A percentile compares a stretch with the other conserved stretches of the same genome.
Evolutionary conservation across 2,113 vertebrate species (phyloP).

Genomic region (Cyanocitta stelleri): DNA sequence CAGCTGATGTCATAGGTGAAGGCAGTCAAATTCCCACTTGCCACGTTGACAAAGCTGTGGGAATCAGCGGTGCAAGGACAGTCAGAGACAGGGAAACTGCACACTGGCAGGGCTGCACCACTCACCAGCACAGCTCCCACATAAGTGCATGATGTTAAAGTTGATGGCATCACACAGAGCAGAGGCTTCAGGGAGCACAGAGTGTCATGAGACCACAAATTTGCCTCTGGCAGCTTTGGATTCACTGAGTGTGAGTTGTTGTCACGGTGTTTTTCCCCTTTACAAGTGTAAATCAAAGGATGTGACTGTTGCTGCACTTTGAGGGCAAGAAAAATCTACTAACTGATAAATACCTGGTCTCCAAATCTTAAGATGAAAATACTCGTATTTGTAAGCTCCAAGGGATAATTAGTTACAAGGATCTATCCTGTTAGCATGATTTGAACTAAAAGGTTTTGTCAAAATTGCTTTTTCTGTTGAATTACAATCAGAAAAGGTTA

Average conservation of each 20-base stretch:
- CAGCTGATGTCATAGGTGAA: conserved; percentile 64
- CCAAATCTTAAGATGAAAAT: neutral
- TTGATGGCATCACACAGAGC: neutral
- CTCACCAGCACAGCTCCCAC: neutral
- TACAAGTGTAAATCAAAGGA: neutral
- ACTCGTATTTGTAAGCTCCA: neutral
- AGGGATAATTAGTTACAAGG: neutral
- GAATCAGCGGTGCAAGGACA: neutral
- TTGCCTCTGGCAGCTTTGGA: neutral
- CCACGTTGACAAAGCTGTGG: conserved; percentile 48
- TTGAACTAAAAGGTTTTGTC: neutral
- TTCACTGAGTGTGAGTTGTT: neutral
- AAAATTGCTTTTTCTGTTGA: neutral
- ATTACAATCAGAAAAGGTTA: neutral
- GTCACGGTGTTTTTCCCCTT: neutral
- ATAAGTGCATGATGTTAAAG: rapidly evolving
- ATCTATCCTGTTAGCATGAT: neutral
- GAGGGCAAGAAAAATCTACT: neutral
- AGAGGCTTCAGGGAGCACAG: neutral
- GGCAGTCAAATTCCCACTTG: conserved; percentile 47
- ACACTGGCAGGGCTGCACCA: neutral
- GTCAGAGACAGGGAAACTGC: neutral
- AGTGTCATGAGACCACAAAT: neutral
- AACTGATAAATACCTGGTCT: neutral
- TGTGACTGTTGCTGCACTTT: neutral